Conservation (phyloP, 2,113 vertebrate species). For the Hippocampus guttulatus region DNA sequence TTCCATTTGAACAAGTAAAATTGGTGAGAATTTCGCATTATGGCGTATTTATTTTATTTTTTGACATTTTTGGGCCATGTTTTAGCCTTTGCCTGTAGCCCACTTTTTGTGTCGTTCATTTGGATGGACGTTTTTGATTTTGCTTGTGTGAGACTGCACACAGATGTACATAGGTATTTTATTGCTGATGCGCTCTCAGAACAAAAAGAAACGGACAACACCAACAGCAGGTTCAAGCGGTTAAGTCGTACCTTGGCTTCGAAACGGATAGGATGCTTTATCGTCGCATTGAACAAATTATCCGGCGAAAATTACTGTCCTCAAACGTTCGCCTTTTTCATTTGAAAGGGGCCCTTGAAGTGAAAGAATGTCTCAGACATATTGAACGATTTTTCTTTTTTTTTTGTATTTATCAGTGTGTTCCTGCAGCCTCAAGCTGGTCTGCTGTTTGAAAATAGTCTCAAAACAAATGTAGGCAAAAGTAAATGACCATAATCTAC, state of each 20-base stretch:
- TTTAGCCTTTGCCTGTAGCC: slow-evolving; percentile 30
- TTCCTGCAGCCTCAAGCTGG: slow-evolving; percentile 36
- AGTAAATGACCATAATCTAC: too few relatives aligned
- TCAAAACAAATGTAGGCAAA: neutral
- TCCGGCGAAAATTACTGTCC: slow-evolving; percentile 35
- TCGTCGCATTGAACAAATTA: slow-evolving; percentile 35
- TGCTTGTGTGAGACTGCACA: slow-evolving; percentile 37
- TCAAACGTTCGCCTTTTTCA: slow-evolving; percentile 48
- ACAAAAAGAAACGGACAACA: slow-evolving; percentile 17
- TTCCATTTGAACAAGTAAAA: neutral
- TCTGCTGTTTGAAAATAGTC: slow-evolving; percentile 22
- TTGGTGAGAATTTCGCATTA: slow-evolving; percentile 19
- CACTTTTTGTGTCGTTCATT: slow-evolving; percentile 10
- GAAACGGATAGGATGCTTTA: slow-evolving; percentile 33
- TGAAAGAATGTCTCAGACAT: slow-evolving; percentile 65
- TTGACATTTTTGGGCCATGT: slow-evolving; percentile 30
- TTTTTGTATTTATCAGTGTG: slow-evolving; percentile 54
- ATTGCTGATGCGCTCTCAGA: slow-evolving; percentile 36
- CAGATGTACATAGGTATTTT: slow-evolving; percentile 46
- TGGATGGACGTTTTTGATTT: neutral
- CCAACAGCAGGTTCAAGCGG: neutral
- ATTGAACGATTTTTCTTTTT: slow-evolving; percentile 44
- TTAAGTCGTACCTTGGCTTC: slow-evolving; percentile 30
- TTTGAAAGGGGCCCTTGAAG: slow-evolving; percentile 54
- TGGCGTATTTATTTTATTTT: slow-evolving; percentile 38